Evolutionary conservation across 1,140 invertebrate genomes (phyloP), one percentile per base, ranked within the genome.

Genomic region (Gerris buenoi): DNA sequence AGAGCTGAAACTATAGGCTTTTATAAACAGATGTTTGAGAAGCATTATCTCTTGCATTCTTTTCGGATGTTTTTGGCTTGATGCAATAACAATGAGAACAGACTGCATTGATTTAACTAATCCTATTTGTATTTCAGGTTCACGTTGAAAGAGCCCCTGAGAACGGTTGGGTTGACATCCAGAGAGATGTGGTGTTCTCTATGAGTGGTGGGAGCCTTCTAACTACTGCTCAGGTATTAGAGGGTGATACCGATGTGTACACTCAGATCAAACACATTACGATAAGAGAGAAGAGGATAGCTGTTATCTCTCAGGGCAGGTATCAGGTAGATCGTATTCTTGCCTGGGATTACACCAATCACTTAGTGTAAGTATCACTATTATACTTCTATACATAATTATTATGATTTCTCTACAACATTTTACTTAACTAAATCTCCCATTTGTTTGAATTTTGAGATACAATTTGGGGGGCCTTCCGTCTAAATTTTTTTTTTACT

Each of bases 211-310:
- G 88, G 73, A 88, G 86, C 68, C 95, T 94, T 77, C 82, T 95
- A 63, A 79, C 93, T 64, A 82, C 93, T 58, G 85, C 90, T 0
- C 84, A 89, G 23, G 85, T 93, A n/a, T n/a, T n/a, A n/a, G 90
- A 94, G 73, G 89, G 86, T 10, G 85, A 83, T 5, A 82, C 84
- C 58, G 89, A 92, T 72, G 86, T 88, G 74, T 93, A 88, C 77
- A 90, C 89, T 27, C 92, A 95, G 79, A 90, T 95, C 73, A 92
- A 91, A 72, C 88, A 91, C 75, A 82, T 91, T 26, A 90, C 88
- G 56, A 83, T 89, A 57, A 83, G 84, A 22, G 85, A 90, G 73
- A 86, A 89, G 75, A 84, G 87, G 72, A 90, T 90, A 74, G 86
- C 89, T 1, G 89, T 91, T 2, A 80, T 96, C 15, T 94, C 91